phyloP scores from a whole-genome alignment of 2,797 vertebrate species.

The Arnoldichthys spilopterus region DNA sequence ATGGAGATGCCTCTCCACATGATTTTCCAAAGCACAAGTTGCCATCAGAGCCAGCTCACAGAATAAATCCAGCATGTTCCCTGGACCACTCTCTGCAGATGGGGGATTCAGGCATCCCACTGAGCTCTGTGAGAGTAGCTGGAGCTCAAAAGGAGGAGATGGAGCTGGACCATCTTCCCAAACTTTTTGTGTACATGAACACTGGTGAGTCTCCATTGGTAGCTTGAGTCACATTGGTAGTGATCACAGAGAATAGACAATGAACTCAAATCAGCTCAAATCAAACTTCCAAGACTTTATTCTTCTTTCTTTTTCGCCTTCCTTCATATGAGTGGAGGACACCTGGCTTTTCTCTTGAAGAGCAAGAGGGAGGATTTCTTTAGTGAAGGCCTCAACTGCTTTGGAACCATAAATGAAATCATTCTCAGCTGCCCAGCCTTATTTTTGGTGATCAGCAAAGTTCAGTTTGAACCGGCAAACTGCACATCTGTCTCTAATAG shows the following conservation, averaged over 20 bases:
- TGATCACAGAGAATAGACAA: not conserved
- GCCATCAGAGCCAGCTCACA: conserved; percentile 9
- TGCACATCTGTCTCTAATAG: no score
- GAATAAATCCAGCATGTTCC: not conserved
- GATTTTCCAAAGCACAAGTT: not conserved
- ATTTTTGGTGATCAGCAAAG: no score
- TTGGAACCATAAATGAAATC: no score
- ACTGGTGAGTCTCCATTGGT: not conserved
- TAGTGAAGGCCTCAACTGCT: not conserved
- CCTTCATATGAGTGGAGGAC: no score
- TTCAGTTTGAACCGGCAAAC: no score
- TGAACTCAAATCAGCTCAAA: not conserved
- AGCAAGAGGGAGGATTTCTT: not conserved
- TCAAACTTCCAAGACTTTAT: no score
- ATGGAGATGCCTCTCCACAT: conserved; percentile 29
- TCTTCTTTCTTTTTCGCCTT: no score
- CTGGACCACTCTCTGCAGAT: not conserved
- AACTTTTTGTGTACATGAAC: not conserved
- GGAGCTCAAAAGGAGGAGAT: conserved; percentile 1
- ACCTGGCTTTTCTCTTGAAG: no score
- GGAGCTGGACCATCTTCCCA: conserved; percentile 10
- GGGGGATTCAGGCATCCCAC: conserved; percentile 31
- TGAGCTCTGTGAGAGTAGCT: conserved; percentile 57
- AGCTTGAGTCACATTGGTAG: no score
- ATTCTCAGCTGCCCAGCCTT: no score